phyloP scores from a whole-genome alignment of 2,797 vertebrate genomes.

The Sebastes kiyomatsui region DNA sequence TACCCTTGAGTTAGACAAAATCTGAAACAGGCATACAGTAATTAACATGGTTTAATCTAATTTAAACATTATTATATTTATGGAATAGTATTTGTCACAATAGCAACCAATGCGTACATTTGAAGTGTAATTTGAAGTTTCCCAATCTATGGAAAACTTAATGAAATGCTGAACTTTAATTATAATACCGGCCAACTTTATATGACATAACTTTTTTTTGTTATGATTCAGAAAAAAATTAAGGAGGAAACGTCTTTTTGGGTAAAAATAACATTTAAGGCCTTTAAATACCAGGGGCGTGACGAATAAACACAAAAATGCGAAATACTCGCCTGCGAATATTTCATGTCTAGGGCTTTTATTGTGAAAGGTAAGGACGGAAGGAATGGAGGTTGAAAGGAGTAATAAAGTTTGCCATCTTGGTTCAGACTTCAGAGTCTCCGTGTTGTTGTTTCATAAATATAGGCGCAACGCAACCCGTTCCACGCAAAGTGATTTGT shows the following conservation, averaged over 20 bases:
- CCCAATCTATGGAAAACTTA: not conserved
- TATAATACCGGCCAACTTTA: not conserved
- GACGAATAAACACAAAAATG: too few species aligned
- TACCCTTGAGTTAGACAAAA: not conserved
- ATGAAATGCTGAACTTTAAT: not conserved
- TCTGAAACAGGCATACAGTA: not conserved
- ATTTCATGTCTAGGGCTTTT: too few species aligned
- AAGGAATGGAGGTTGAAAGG: too few species aligned
- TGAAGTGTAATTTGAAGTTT: not conserved
- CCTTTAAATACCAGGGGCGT: too few species aligned
- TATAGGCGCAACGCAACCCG: fast-evolving
- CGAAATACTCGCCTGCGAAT: too few species aligned
- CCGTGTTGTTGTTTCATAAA: too few species aligned
- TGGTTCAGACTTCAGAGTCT: too few species aligned
- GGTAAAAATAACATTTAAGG: not conserved
- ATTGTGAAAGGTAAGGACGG: too few species aligned
- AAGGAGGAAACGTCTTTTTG: not conserved
- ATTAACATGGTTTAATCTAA: not conserved
- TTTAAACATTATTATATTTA: not conserved
- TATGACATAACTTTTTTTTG: not conserved
- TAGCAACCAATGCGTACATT: not conserved
- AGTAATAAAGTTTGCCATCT: too few species aligned
- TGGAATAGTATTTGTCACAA: not conserved
- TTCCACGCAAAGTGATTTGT: too few species aligned
- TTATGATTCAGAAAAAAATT: not conserved